These are phyloP conservation scores for Zapornia atra DNA, from an alignment of 2,113 vertebrate genomes.

Conservation along the genomic window DNA sequence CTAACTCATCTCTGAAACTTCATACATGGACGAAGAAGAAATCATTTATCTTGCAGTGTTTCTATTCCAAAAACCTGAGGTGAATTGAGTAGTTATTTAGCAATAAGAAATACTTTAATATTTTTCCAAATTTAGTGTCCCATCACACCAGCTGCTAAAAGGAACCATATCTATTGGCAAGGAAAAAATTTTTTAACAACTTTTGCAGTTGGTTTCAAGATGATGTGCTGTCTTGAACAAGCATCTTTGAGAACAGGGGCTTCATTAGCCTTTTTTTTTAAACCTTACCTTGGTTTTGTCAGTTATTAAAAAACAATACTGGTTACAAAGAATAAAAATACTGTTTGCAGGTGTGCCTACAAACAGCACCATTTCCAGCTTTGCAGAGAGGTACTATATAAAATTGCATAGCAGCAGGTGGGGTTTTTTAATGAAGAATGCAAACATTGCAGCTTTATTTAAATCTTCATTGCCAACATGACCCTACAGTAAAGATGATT, in stretches of 20 bases:
- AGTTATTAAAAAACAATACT: not conserved
- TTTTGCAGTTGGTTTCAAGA: not conserved
- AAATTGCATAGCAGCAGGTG: not conserved
- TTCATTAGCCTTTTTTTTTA: not conserved
- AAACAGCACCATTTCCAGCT: not conserved
- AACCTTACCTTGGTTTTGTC: not conserved
- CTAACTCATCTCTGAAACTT: not conserved
- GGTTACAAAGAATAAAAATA: not conserved
- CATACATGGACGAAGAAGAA: not conserved
- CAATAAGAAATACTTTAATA: not conserved
- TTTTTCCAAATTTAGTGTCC: not conserved
- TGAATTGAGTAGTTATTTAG: not conserved
- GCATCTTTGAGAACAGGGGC: not conserved
- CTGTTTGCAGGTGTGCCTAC: not conserved
- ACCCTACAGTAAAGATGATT: not conserved
- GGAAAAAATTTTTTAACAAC: not conserved
- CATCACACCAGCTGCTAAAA: not conserved
- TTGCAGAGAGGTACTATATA: not conserved
- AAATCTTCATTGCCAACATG: not conserved
- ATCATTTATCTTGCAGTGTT: not conserved
- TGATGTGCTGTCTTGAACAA: not conserved
- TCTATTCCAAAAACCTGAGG: not conserved
- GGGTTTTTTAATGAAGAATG: not conserved
- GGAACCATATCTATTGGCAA: not conserved
- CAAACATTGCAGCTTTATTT: not conserved